Conservation (phyloP, 1,140 invertebrate genomes). For the Lasioglossum baleicum region DNA sequence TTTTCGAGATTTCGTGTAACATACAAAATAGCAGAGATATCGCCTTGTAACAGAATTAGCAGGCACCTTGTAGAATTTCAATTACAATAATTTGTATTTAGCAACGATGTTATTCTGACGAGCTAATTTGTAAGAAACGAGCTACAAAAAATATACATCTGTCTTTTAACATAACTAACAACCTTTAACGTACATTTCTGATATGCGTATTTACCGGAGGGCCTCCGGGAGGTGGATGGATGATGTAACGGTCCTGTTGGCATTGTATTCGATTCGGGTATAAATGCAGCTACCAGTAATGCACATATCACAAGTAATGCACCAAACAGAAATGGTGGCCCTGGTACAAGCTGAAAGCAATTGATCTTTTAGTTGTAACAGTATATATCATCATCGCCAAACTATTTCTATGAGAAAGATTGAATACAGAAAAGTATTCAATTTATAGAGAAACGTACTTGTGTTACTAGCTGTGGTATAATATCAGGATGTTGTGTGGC, state of each 20-base stretch:
- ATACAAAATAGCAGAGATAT: too few species aligned
- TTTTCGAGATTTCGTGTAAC: neutral
- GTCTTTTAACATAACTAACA: slow-evolving; percentile 75
- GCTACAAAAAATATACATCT: slow-evolving; percentile 76
- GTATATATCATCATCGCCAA: neutral
- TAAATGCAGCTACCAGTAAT: slow-evolving; percentile 94
- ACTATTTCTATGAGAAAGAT: neutral
- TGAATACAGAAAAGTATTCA: neutral
- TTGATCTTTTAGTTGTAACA: neutral
- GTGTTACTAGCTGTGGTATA: slow-evolving; percentile 79
- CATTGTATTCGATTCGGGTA: slow-evolving; percentile 86
- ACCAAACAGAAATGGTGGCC: slow-evolving; percentile 99
- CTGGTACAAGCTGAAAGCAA: slow-evolving; percentile 90
- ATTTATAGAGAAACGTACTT: slow-evolving; percentile 3
- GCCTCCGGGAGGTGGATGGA: slow-evolving; percentile 78
- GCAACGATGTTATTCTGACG: neutral
- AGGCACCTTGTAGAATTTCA: slow-evolving; percentile 23
- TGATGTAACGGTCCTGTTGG: slow-evolving; percentile 78
- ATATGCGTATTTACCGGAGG: slow-evolving; percentile 81
- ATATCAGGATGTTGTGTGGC: slow-evolving; percentile 79
- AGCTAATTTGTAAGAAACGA: slow-evolving; percentile 63
- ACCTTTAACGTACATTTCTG: slow-evolving; percentile 80
- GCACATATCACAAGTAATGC: slow-evolving; percentile 97
- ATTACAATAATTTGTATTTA: slow-evolving; percentile 2
- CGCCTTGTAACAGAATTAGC: too few species aligned